phyloP scores from a whole-genome alignment of 2,113 vertebrate genomes.

The Silurus meridionalis region DNA sequence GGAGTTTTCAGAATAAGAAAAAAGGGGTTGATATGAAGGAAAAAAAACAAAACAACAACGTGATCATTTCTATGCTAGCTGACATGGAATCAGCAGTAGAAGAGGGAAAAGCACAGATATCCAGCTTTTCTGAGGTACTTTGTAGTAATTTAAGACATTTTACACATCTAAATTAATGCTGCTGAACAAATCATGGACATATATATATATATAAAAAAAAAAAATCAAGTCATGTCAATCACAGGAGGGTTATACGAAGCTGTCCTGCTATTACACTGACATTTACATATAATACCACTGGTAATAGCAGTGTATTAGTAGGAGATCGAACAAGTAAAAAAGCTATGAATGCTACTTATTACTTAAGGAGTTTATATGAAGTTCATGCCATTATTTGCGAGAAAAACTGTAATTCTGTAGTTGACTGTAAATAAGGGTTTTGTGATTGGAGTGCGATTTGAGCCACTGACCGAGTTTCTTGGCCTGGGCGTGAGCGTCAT shows the following conservation, averaged over 20 bases:
- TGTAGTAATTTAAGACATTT: background rate
- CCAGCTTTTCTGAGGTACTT: background rate
- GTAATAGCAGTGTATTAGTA: background rate
- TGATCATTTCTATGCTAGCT: background rate
- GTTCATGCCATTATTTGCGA: background rate
- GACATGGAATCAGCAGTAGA: background rate
- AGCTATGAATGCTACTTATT: background rate
- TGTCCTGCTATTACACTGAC: background rate
- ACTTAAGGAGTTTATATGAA: no score
- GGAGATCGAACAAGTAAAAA: background rate
- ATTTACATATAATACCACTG: background rate
- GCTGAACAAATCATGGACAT: no score
- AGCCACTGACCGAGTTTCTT: conserved; percentile 82
- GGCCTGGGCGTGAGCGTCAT: conserved; percentile 81
- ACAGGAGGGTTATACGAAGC: background rate
- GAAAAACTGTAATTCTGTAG: background rate
- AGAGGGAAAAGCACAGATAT: background rate
- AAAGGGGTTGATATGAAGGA: no score
- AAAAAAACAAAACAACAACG: background rate
- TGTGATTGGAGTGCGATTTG: background rate
- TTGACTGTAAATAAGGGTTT: background rate
- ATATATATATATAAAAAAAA: no score
- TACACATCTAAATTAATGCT: background rate
- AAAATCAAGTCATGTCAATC: background rate
- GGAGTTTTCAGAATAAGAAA: background rate